Conservation (phyloP, 2,888 invertebrate genomes). For the Stenchaetothrips biformis region DNA sequence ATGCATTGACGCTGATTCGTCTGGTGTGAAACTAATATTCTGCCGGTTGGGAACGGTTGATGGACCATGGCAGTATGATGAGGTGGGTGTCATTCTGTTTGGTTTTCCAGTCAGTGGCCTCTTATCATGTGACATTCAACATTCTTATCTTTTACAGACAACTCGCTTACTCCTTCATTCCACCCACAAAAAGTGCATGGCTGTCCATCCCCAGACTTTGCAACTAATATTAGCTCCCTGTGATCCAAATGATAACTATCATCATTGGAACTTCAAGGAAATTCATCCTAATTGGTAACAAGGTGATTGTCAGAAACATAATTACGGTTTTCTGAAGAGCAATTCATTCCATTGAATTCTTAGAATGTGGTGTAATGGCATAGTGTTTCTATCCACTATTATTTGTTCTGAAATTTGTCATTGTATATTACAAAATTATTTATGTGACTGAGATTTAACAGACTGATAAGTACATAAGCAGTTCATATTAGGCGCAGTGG, state of each 20-base stretch:
- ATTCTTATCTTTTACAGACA: slow-evolving; percentile 44
- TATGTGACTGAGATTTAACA: neutral
- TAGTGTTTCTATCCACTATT: too few relatives aligned
- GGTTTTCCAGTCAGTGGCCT: slow-evolving; percentile 29
- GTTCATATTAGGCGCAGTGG: neutral
- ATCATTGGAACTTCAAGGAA: slow-evolving; percentile 80
- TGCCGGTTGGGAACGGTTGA: slow-evolving; percentile 89
- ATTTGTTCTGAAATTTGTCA: neutral
- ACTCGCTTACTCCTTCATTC: slow-evolving; percentile 69
- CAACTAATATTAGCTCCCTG: slow-evolving; percentile 76
- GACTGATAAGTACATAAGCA: neutral
- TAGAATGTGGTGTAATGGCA: neutral
- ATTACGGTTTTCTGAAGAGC: neutral
- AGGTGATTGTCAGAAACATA: neutral
- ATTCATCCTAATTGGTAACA: slow-evolving; percentile 59
- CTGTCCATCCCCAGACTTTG: slow-evolving; percentile 74
- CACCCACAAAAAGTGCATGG: slow-evolving; percentile 74
- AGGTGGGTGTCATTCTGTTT: slow-evolving; percentile 45
- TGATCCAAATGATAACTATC: slow-evolving; percentile 78
- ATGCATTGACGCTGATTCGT: slow-evolving; percentile 84
- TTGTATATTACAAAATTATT: neutral
- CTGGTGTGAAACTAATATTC: slow-evolving; percentile 81
- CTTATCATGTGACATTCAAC: slow-evolving; percentile 4
- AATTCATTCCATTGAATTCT: neutral
- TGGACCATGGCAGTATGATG: slow-evolving; percentile 91